Evolutionary conservation across 2,888 invertebrate species (phyloP).

Genomic region (Erpobdella octoculata): DNA sequence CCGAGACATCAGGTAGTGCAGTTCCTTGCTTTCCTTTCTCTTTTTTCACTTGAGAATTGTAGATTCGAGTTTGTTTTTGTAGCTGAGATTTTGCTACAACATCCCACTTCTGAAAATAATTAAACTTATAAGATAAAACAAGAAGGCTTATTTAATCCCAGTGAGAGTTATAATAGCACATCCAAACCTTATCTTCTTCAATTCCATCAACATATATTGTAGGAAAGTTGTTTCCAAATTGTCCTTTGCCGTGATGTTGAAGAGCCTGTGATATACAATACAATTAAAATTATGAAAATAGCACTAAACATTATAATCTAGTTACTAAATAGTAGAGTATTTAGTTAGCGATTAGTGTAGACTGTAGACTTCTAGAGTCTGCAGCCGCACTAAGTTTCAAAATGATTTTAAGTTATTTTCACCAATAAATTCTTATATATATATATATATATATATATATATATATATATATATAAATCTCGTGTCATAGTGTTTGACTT

Average conservation of each 20-base stretch:
- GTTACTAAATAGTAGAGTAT: too few species aligned
- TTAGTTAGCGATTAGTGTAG: too few species aligned
- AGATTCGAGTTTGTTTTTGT: slow-evolving; percentile 85
- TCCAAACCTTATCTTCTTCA: slow-evolving; percentile 37
- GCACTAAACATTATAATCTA: too few species aligned
- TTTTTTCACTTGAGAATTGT: slow-evolving; percentile 46
- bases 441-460: too few species aligned
- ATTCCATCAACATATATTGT: slow-evolving; percentile 38
- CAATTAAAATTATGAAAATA: too few species aligned
- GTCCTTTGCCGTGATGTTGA: slow-evolving; percentile 65
- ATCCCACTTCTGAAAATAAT: slow-evolving; percentile 61
- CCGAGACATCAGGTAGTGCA: neutral
- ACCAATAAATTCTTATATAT: too few species aligned
- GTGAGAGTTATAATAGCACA: slow-evolving; percentile 46
- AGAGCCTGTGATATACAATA: slow-evolving; percentile 65
- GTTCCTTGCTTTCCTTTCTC: neutral
- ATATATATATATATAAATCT: too few species aligned
- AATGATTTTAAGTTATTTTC: too few species aligned
- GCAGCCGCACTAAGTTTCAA: too few species aligned
- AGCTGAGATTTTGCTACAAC: slow-evolving; percentile 81
- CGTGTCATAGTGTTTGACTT: too few species aligned
- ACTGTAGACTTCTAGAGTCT: too few species aligned
- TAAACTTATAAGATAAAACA: neutral
- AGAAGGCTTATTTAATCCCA: neutral
- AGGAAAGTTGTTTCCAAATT: slow-evolving; percentile 36